Conservation (phyloP, 92 coral and sea anemone species). For the Palythoa grandis region DNA sequence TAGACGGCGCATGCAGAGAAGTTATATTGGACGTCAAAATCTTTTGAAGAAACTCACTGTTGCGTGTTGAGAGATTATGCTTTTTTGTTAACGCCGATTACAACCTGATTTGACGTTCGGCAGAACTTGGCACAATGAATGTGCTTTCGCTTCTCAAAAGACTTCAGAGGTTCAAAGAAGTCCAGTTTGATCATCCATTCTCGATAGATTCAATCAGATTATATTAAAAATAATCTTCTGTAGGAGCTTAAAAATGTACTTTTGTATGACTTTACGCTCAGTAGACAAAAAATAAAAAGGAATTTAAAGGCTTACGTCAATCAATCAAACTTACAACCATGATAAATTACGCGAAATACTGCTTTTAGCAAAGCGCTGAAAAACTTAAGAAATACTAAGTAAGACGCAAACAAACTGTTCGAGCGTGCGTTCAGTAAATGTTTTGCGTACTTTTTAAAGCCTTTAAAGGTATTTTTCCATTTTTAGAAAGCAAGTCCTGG, state of each 20-base stretch:
- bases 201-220: background rate
- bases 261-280: background rate
- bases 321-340: background rate
- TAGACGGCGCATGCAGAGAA: background rate
- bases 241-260: background rate
- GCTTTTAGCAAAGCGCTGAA: background rate
- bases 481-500: background rate
- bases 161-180: background rate
- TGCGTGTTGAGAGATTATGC: background rate
- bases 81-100: constrained; percentile 14
- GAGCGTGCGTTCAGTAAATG: background rate
- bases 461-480: background rate
- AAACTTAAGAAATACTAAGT: background rate
- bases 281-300: background rate
- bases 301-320: background rate
- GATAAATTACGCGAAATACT: background rate
- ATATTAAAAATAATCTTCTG: background rate
- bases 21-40: background rate
- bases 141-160: background rate
- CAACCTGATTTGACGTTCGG: background rate
- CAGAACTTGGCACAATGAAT: background rate
- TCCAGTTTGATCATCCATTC: background rate
- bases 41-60: background rate
- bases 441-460: background rate
- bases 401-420: background rate